Conservation (phyloP, 2,888 invertebrate species). For the Cerastoderma edule region DNA sequence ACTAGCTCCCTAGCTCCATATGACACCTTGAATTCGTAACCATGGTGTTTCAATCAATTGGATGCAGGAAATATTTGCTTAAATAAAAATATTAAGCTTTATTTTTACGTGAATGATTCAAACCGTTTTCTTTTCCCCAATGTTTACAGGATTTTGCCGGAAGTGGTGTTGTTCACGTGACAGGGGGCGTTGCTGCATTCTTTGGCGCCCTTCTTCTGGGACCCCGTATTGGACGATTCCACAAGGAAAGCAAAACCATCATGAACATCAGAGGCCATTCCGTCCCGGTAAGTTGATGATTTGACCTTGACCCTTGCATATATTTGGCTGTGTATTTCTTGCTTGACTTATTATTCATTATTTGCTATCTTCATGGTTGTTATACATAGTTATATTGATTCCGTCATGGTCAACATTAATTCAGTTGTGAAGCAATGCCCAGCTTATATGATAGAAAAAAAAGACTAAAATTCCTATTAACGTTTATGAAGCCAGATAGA, state of each 20-base stretch:
- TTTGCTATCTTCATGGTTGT: too few species aligned
- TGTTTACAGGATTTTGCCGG: conserved; percentile 85
- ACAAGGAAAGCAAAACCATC: conserved; percentile 65
- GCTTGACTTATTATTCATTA: too few species aligned
- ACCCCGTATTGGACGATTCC: conserved; percentile 85
- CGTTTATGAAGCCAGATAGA: too few species aligned
- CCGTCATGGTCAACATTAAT: too few species aligned
- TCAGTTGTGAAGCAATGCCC: too few species aligned
- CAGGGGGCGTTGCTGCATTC: conserved; percentile 83
- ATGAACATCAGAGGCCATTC: conserved; percentile 74
- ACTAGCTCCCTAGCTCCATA: too few species aligned
- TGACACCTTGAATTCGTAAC: too few species aligned
- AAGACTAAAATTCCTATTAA: too few species aligned
- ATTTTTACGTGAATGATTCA: background rate
- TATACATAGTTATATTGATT: too few species aligned
- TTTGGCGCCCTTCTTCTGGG: conserved; percentile 84
- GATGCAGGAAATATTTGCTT: too few species aligned
- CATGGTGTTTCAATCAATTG: too few species aligned
- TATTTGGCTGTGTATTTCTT: background rate
- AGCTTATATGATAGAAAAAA: too few species aligned
- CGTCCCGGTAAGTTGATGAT: conserved; percentile 80
- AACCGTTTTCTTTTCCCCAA: background rate
- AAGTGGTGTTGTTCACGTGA: conserved; percentile 85
- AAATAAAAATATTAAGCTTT: background rate
- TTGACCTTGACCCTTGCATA: background rate